Base-by-base conservation (phyloP, 2,797 vertebrate species). In the Sibirionetta formosa region DNA sequence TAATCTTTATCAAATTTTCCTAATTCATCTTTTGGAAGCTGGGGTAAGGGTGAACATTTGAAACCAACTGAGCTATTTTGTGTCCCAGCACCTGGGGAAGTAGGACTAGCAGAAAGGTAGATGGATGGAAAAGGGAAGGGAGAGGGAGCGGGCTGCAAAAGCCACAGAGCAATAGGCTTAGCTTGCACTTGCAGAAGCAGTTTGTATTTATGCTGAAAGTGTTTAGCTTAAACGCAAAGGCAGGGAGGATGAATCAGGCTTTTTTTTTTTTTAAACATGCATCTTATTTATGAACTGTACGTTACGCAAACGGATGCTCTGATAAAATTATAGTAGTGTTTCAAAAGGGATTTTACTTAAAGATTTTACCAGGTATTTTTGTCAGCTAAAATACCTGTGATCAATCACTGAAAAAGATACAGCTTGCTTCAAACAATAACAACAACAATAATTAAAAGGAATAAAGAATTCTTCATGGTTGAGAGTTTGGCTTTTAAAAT, bases 81-180 rank as follows among this genome's bases (percentile, higher is more conserved):
- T 40, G 87, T 23, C 64, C 65, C 36, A 94, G 96, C 23, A 88
- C 18, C 3, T 36, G 50, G 50, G 33, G 42, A 86, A 89, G 44
- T 4, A 86, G 69, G 50, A 93, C 40, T 6, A 83, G 65, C 27
- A 94, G 35, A 56, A 83, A 86, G 42, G 75, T 2, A 66, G 13
- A 48, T 58, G 20, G 40, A n/a, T 82, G 35, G 50, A 80, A 92
- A 73, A 73, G 22, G 19, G 51, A 88, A 88, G 31, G 57, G 44
- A 82, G 42, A 88, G 6, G 42, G 63, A 71, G 7, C 75, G 17
- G 54, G 51, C 18, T 76, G 92, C 63, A 82, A 86, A 93, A 48
- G 88, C 56, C 83, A 50, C 24, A 90, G 61, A 94, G 78, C 90
- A 94, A 87, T 50, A 95, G 84, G 91, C 79, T 86, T 93, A 96